Conservation (phyloP, 2,113 vertebrate species). For the Scomber scombrus region DNA sequence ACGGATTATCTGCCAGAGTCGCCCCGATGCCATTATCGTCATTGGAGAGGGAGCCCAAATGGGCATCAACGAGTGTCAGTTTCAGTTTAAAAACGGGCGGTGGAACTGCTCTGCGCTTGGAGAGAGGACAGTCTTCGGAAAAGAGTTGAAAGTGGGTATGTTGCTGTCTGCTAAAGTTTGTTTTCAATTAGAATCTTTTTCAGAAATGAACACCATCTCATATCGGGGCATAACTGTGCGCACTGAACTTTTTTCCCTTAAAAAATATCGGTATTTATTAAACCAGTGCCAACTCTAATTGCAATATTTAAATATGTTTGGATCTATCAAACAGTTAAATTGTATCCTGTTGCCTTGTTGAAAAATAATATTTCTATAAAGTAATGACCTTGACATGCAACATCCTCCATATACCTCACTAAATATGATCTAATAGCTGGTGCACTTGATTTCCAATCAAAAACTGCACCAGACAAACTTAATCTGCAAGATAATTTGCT, state of each 20-base stretch:
- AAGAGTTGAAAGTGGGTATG: constrained; percentile 99
- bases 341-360: background rate
- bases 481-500: background rate
- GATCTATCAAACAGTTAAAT: background rate
- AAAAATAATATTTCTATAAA: background rate
- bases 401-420: background rate
- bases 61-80: constrained; percentile 99
- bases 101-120: constrained; percentile 99
- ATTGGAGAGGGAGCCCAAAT: constrained; percentile 99
- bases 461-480: background rate
- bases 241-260: background rate
- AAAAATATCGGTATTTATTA: background rate
- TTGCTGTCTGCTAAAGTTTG: constrained; percentile 83
- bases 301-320: background rate
- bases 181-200: constrained; percentile 39
- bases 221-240: background rate
- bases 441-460: background rate
- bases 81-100: constrained; percentile 96
- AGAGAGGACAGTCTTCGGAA: constrained; percentile 97
- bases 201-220: background rate
- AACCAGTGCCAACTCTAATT: background rate
- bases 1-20: constrained; percentile 98
- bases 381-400: background rate
- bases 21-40: constrained; percentile 98
- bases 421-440: background rate